These are phyloP conservation scores for Drosophila neonasuta DNA, from an alignment of 2,888 invertebrate genomes.

Conservation along the genomic window DNA sequence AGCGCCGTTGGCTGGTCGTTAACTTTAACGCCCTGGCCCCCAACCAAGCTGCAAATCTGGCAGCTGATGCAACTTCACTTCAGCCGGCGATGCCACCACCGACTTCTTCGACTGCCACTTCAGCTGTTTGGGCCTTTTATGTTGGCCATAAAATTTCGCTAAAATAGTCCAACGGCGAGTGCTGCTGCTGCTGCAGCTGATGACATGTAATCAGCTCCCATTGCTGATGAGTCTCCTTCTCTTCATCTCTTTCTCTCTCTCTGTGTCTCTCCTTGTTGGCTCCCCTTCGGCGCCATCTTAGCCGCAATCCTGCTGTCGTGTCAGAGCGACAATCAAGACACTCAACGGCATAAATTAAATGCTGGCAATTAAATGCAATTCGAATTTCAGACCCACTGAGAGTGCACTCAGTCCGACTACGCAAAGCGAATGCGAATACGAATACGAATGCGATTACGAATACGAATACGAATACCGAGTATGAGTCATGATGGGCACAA, in stretches of 20 bases:
- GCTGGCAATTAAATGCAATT: slow-evolving; percentile 62
- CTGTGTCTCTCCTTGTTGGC: background rate
- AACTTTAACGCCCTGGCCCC: slow-evolving; percentile 46
- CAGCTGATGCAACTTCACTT: slow-evolving; percentile 22
- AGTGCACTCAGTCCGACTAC: slow-evolving; percentile 37
- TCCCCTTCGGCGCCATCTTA: background rate
- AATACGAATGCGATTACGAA: too few species aligned
- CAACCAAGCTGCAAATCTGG: slow-evolving; percentile 39
- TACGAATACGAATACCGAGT: background rate
- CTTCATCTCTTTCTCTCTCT: background rate
- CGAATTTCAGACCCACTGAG: slow-evolving; percentile 38
- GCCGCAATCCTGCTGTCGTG: slow-evolving; percentile 10
- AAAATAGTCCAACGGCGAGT: slow-evolving; percentile 52
- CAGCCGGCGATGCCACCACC: background rate
- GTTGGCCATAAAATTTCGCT: slow-evolving; percentile 57
- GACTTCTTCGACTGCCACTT: slow-evolving; percentile 2
- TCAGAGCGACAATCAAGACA: slow-evolving; percentile 51
- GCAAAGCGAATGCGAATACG: slow-evolving; percentile 1
- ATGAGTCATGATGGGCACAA: slow-evolving; percentile 24
- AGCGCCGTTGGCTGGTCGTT: slow-evolving; percentile 54
- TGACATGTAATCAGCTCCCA: slow-evolving; percentile 55
- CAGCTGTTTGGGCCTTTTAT: slow-evolving; percentile 52
- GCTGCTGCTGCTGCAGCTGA: slow-evolving; percentile 48
- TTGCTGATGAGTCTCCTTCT: slow-evolving; percentile 22
- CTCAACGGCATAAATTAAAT: slow-evolving; percentile 54